Percentiles rank a stretch among this genome's conserved stretches.
These are phyloP conservation scores for Caenorhabditis sp. DNA, from an alignment of 2,888 invertebrate species.

Conservation along the genomic window DNA sequence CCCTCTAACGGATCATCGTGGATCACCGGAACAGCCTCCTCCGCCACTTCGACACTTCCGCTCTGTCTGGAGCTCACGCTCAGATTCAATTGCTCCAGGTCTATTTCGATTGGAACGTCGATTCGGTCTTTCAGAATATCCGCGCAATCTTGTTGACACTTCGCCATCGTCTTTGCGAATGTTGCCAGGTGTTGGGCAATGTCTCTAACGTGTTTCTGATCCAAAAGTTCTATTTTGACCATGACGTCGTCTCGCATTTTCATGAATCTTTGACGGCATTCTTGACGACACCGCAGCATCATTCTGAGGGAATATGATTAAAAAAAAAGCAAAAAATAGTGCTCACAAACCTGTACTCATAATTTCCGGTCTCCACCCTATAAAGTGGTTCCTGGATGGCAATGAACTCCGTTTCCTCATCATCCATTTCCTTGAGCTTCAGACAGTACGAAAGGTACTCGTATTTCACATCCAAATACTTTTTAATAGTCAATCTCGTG, in stretches of 20 bases:
- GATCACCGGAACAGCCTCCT: constrained; percentile 14
- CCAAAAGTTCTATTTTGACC: constrained; percentile 95
- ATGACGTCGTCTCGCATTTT: constrained; percentile 88
- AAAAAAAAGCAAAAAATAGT: too few relatives aligned
- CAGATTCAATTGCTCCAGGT: constrained; percentile 61
- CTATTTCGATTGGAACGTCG: constrained; percentile 66
- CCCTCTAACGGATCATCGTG: constrained; percentile 44
- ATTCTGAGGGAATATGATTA: too few relatives aligned
- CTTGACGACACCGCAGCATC: constrained; percentile 94
- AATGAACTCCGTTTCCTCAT: constrained; percentile 83
- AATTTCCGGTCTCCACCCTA: constrained; percentile 98
- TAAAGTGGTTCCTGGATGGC: constrained; percentile 93
- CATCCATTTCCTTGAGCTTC: constrained; percentile 99
- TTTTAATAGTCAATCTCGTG: constrained; percentile 94
- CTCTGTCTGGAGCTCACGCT: constrained; percentile 7
- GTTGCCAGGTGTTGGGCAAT: constrained; percentile 86
- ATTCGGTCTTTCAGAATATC: constrained; percentile 61
- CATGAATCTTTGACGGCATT: constrained; percentile 87
- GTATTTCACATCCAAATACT: constrained; percentile 96
- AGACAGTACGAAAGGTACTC: constrained; percentile 98
- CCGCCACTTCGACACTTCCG: constrained; percentile 10
- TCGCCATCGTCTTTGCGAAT: constrained; percentile 89
- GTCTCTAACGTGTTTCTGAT: constrained; percentile 97
- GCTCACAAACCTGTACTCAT: too few relatives aligned
- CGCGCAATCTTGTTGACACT: constrained; percentile 84